Evolutionary conservation across 2,113 vertebrate species (phyloP).

Genomic region (Progne subis): DNA sequence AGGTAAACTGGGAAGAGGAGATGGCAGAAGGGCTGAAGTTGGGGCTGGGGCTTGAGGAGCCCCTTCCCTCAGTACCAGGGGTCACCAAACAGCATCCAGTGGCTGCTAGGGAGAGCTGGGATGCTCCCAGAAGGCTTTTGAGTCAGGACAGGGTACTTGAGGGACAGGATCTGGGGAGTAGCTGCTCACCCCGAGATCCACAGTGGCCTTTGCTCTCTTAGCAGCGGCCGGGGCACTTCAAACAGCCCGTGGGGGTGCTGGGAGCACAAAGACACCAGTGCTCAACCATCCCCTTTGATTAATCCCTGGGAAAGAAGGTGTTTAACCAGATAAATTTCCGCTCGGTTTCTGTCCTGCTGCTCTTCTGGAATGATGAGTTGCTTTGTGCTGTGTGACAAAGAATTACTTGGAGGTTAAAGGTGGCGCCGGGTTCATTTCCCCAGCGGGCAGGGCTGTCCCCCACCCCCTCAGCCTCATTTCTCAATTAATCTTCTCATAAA

Average conservation of each 20-base stretch:
- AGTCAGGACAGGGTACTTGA: background rate
- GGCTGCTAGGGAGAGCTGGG: background rate
- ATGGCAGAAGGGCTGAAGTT: background rate
- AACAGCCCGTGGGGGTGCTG: background rate
- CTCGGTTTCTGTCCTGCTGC: slow-evolving; percentile 24
- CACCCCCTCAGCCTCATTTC: background rate
- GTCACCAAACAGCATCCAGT: background rate
- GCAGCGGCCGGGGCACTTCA: background rate
- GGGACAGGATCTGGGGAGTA: fast-evolving
- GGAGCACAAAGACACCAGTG: background rate
- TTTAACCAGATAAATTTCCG: slow-evolving; percentile 22
- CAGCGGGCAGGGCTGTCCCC: background rate
- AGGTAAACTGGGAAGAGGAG: background rate
- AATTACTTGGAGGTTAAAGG: slow-evolving; percentile 43
- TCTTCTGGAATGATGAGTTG: slow-evolving; percentile 20
- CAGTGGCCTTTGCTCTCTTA: background rate
- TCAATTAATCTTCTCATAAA: slow-evolving; percentile 55
- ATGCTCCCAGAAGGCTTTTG: background rate
- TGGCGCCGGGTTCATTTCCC: slow-evolving; percentile 5
- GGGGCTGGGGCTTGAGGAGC: background rate
- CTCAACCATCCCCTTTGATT: background rate
- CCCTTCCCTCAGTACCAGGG: background rate
- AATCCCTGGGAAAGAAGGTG: slow-evolving; percentile 21
- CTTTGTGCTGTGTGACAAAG: slow-evolving; percentile 42
- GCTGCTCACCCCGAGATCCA: background rate